Conservation (phyloP, 2,797 vertebrate species). For the Neosilurus mollespiculum region DNA sequence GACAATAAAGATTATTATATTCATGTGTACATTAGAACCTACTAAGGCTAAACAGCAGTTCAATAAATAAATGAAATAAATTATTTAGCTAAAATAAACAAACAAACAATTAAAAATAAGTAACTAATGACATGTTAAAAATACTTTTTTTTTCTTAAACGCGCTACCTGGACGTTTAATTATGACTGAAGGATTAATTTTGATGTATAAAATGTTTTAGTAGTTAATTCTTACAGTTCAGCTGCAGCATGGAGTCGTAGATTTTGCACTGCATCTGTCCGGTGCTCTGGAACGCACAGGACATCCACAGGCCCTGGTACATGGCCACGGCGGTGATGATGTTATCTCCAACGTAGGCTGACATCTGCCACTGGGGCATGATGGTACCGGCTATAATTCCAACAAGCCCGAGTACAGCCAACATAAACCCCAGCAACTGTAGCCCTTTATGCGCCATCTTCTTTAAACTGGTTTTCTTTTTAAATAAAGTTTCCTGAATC, state of each 20-base stretch:
- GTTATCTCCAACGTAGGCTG: slow-evolving; percentile 82
- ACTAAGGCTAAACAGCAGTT: too few relatives aligned
- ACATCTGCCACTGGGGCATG: slow-evolving; percentile 89
- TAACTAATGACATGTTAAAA: too few relatives aligned
- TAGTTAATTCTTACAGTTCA: slow-evolving; percentile 74
- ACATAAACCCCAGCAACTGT: slow-evolving; percentile 82
- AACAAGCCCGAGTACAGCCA: slow-evolving; percentile 78
- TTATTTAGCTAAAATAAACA: too few relatives aligned
- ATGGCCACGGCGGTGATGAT: slow-evolving; percentile 86
- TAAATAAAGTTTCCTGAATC: not conserved
- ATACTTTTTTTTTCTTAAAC: too few relatives aligned
- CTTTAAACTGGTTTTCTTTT: too few relatives aligned
- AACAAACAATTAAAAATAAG: too few relatives aligned
- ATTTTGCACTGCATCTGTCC: slow-evolving; percentile 86
- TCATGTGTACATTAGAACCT: too few relatives aligned
- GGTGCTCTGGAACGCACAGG: slow-evolving; percentile 86
- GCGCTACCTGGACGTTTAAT: not conserved
- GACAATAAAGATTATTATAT: too few relatives aligned
- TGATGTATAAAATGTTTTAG: not conserved
- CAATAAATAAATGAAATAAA: too few relatives aligned
- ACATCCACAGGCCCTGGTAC: slow-evolving; percentile 90
- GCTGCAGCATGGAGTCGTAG: slow-evolving; percentile 84
- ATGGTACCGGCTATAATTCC: slow-evolving; percentile 82
- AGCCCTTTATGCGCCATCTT: slow-evolving; percentile 84
- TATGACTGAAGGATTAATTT: not conserved